These are phyloP conservation scores for Leptodactylus fallax DNA, from an alignment of 2,797 vertebrate species.

Conservation along the genomic window DNA sequence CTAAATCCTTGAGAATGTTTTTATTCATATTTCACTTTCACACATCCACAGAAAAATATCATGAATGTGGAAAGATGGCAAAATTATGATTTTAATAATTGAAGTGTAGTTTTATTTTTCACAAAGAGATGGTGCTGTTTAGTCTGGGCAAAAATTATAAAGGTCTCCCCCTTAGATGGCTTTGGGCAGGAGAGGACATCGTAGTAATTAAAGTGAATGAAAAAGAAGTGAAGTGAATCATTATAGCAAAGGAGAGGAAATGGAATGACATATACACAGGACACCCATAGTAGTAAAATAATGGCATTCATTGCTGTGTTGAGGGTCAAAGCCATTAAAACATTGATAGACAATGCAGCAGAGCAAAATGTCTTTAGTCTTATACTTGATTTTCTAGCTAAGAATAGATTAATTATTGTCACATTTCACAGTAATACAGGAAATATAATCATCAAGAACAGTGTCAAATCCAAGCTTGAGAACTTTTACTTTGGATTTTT, in stretches of 20 bases:
- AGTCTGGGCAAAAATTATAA: background rate
- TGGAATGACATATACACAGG: background rate
- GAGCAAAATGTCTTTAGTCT: slow-evolving; percentile 8
- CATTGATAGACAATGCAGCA: slow-evolving; percentile 12
- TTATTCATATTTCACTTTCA: background rate
- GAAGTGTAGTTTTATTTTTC: slow-evolving; percentile 10
- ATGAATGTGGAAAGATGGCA: background rate
- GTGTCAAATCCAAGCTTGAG: background rate
- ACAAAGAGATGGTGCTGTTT: slow-evolving; percentile 35
- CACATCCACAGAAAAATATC: background rate
- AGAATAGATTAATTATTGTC: background rate
- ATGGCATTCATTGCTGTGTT: background rate
- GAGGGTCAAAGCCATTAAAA: slow-evolving; percentile 13
- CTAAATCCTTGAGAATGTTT: background rate
- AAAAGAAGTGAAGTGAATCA: background rate
- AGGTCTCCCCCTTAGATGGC: background rate
- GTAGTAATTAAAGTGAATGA: background rate
- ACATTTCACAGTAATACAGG: background rate
- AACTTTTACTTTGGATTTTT: slow-evolving; percentile 22
- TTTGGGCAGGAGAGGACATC: background rate
- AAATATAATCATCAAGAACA: background rate
- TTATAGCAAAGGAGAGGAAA: background rate
- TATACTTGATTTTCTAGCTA: background rate
- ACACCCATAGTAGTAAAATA: background rate
- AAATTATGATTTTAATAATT: slow-evolving; percentile 11